These are phyloP conservation scores for Zaprionus vittiger DNA, from an alignment of 1,140 invertebrate genomes.

Conservation along the genomic window DNA sequence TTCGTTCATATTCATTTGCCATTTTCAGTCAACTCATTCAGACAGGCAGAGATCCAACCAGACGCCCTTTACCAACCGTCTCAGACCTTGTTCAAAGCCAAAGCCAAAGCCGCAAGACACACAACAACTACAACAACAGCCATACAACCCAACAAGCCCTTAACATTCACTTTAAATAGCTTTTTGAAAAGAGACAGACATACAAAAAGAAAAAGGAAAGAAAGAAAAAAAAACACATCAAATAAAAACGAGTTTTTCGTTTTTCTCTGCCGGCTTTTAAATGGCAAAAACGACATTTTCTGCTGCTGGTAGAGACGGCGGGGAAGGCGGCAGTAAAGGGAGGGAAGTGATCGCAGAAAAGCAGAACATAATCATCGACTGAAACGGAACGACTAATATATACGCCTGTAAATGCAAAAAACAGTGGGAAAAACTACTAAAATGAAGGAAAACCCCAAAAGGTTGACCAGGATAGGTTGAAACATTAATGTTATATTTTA, in stretches of 20 bases:
- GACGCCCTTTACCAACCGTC: constrained; percentile 34
- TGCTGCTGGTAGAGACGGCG: not conserved
- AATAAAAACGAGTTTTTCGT: constrained; percentile 73
- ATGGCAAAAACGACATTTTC: constrained; percentile 75
- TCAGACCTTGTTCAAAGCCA: constrained; percentile 32
- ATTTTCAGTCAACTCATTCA: constrained; percentile 40
- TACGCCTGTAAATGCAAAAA: constrained; percentile 38
- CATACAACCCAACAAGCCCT: constrained; percentile 60
- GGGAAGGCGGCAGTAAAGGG: not conserved
- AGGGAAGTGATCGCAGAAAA: constrained; percentile 35
- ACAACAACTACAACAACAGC: not conserved
- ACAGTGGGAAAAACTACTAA: not conserved
- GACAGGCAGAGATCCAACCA: constrained; percentile 10
- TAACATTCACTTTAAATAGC: constrained; percentile 77
- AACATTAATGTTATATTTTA: no score
- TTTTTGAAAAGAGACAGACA: constrained; percentile 46
- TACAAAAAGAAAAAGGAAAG: not conserved
- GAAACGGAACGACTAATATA: constrained; percentile 29
- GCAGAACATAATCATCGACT: constrained; percentile 7
- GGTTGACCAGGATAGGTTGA: no score
- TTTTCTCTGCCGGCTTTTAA: constrained; percentile 64
- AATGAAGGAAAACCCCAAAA: not conserved
- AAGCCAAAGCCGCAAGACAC: constrained; percentile 17
- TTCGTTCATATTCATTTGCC: constrained; percentile 27
- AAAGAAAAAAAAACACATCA: constrained; percentile 8